Evolutionary conservation across 1,140 invertebrate species (phyloP).

Genomic region (Eupeodes corollae): DNA sequence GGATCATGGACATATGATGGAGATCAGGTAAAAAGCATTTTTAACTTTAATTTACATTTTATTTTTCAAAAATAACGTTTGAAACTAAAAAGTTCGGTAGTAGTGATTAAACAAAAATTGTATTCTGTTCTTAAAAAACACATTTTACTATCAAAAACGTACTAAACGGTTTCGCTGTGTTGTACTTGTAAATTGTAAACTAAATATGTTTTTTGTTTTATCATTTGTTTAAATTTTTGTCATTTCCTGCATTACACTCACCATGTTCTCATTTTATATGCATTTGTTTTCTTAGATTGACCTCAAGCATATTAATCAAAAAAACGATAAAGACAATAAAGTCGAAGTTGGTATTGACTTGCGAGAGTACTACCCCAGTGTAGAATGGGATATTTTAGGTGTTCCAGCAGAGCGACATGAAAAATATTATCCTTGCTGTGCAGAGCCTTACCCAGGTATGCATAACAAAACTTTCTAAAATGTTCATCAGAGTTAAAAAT

Average conservation of each 20-base stretch:
- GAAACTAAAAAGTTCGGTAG: too few species aligned
- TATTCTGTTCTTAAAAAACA: too few species aligned
- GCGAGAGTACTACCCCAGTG: constrained; percentile 88
- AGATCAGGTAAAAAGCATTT: constrained; percentile 55
- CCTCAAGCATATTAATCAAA: constrained; percentile 80
- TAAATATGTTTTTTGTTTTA: background rate
- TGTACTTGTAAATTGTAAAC: too few species aligned
- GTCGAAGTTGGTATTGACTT: constrained; percentile 84
- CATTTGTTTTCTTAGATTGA: constrained; percentile 57
- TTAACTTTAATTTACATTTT: background rate
- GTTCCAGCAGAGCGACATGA: constrained; percentile 84
- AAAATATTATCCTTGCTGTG: constrained; percentile 80
- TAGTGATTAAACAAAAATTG: too few species aligned
- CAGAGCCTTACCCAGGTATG: constrained; percentile 73
- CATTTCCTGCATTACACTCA: background rate
- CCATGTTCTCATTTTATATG: constrained; percentile 3
- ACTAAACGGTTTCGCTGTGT: too few species aligned
- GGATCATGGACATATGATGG: constrained; percentile 98
- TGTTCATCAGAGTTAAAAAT: background rate
- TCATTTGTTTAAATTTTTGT: background rate
- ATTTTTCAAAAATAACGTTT: too few species aligned
- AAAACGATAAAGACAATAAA: constrained; percentile 58
- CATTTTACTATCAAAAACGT: too few species aligned
- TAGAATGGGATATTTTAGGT: constrained; percentile 95
- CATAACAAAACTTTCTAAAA: background rate